Conservation (phyloP, 2,113 vertebrate species). For the Tragelaphus strepsiceros region DNA sequence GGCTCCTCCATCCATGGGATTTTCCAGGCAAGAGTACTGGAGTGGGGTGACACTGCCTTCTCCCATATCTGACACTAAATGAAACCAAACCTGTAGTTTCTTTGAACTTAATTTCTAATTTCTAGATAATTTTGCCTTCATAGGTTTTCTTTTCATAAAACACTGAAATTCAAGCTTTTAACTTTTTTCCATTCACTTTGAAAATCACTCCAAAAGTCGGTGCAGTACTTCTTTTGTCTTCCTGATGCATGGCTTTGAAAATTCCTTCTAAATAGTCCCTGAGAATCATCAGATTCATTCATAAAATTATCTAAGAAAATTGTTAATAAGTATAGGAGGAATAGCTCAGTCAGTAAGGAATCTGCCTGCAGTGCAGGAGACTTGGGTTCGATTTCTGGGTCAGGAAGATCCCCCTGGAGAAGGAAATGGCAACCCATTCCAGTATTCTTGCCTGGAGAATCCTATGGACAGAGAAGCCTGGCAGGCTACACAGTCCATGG, state of each 20-base stretch:
- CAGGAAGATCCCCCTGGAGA: neutral
- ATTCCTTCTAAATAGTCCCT: neutral
- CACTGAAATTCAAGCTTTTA: neutral
- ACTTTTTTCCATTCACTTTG: neutral
- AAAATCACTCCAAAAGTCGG: neutral
- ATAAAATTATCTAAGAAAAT: conserved; percentile 42
- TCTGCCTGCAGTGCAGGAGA: neutral
- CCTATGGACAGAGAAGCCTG: neutral
- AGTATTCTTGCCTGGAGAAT: neutral
- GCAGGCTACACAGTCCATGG: neutral
- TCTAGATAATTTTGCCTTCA: conserved; percentile 16
- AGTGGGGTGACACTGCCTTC: too few species aligned
- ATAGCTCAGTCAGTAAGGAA: neutral
- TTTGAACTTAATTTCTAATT: neutral
- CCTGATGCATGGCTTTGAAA: neutral
- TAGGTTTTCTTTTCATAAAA: neutral
- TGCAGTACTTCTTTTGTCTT: neutral
- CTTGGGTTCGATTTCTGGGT: neutral
- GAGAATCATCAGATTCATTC: neutral
- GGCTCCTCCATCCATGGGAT: too few species aligned
- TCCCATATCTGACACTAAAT: neutral
- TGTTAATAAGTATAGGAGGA: neutral
- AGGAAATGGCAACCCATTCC: neutral
- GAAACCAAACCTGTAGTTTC: neutral
- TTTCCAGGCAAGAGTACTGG: too few species aligned